phyloP scores from a whole-genome alignment of 2,797 vertebrate species.

The Aratinga solstitialis region DNA sequence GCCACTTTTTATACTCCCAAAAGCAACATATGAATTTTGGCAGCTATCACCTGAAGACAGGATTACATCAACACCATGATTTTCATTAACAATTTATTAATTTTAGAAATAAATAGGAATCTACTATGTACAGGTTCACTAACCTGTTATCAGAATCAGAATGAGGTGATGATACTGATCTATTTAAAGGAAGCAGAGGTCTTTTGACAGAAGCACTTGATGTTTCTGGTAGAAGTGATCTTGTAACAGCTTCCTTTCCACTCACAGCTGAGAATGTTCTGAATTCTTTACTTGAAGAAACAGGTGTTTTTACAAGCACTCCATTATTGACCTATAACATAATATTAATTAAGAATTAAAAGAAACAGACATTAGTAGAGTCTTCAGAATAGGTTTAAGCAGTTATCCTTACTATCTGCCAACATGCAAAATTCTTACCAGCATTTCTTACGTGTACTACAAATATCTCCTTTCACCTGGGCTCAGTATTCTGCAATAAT shows the following conservation, averaged over 20 bases:
- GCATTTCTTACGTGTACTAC: background rate
- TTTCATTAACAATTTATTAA: background rate
- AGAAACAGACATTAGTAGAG: conserved; percentile 7
- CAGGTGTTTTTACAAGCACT: conserved; percentile 56
- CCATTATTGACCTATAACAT: conserved; percentile 67
- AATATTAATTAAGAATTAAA: conserved; percentile 26
- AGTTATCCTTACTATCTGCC: background rate
- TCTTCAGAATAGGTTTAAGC: background rate
- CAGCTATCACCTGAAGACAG: background rate
- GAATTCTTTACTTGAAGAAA: conserved; percentile 70
- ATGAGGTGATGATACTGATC: conserved; percentile 58
- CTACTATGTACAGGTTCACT: background rate
- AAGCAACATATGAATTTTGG: background rate
- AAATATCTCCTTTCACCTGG: background rate
- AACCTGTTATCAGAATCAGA: conserved; percentile 74
- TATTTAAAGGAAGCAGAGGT: conserved; percentile 59
- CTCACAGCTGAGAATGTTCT: conserved; percentile 37
- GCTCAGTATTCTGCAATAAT: background rate
- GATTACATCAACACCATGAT: background rate
- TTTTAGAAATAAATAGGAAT: background rate
- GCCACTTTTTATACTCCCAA: background rate
- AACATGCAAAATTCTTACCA: background rate
- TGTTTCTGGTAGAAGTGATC: conserved; percentile 59
- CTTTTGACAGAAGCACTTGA: conserved; percentile 54
- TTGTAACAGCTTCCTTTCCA: conserved; percentile 66